These are phyloP conservation scores for Luperina nickerlii DNA, from an alignment of 2,888 invertebrate species.

Conservation along the genomic window DNA sequence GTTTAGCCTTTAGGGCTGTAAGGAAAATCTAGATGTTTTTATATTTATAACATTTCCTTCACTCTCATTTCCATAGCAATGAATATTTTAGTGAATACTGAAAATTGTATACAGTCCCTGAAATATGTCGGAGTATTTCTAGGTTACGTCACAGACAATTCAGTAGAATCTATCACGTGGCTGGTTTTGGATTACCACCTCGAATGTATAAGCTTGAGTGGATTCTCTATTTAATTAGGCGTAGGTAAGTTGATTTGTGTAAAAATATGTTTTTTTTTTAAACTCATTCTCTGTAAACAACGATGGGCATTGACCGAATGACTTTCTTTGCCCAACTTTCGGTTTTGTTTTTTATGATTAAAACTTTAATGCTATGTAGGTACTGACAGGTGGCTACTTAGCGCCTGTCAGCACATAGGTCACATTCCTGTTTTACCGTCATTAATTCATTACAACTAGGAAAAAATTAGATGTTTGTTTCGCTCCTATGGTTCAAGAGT, in stretches of 20 bases:
- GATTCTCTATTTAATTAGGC: neutral
- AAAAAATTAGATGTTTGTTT: neutral
- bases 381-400: too few species aligned
- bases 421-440: neutral
- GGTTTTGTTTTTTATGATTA: neutral
- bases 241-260: neutral
- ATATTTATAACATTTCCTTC: constrained; percentile 17
- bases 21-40: constrained; percentile 16
- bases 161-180: neutral
- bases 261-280: neutral
- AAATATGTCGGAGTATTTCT: constrained; percentile 4
- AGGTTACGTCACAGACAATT: neutral
- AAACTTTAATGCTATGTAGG: neutral
- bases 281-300: neutral
- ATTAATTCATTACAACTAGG: neutral
- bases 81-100: constrained; percentile 14
- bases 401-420: neutral
- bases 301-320: neutral
- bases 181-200: neutral
- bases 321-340: neutral
- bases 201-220: neutral
- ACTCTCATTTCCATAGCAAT: neutral
- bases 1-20: neutral
- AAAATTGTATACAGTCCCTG: neutral
- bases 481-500: neutral